Evolutionary conservation across 2,888 invertebrate species (phyloP), one percentile per base, ranked within the genome.

Genomic region (Dendrolimus houi): DNA sequence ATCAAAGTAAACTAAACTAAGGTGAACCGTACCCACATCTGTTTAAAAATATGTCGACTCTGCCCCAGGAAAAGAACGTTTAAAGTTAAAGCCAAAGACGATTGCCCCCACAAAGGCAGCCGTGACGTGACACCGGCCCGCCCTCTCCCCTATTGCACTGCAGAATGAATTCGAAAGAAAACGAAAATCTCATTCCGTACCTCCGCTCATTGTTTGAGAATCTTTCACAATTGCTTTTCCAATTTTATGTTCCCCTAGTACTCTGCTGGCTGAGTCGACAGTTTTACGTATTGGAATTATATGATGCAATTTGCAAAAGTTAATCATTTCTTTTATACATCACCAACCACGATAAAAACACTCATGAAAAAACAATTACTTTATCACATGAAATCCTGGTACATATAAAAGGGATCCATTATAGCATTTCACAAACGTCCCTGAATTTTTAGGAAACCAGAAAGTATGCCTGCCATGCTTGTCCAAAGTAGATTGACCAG

Each of bases 51-150:
- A 10, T 47, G 47, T 9, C 9, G 12, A 47, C 9, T 47, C 12
- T 47, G 47, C 47, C 55, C 53, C 56, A 41, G 56, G 54, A 41
- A 73, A 76, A 72, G 77, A 77, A 64, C 79, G 75, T 81, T 83
- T 83, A 84, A 47, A 47, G 47, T 47, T 29, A 47, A 47, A 82
- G 81, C 77, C 78, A 74, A 78, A 75, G 79, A 77, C 79, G 79
- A 84, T 85, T 85, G 85, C 82, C 82, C 81, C 79, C 74, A 81
- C 83, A 85, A 85, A 83, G 81, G 75, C 78, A 69, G 68, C 69
- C 69, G 67, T 63, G 64, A 62, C 61, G 59, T 64, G 47, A 47
- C 47, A 47, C 47, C 12, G 47, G 69, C 64, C 60, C 71, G 67
- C 65, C 66, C 60, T 62, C 70, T 65, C 68, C 70, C 71, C 72